Conservation (phyloP, 2,888 invertebrate genomes). For the Tenthredo amoena region DNA sequence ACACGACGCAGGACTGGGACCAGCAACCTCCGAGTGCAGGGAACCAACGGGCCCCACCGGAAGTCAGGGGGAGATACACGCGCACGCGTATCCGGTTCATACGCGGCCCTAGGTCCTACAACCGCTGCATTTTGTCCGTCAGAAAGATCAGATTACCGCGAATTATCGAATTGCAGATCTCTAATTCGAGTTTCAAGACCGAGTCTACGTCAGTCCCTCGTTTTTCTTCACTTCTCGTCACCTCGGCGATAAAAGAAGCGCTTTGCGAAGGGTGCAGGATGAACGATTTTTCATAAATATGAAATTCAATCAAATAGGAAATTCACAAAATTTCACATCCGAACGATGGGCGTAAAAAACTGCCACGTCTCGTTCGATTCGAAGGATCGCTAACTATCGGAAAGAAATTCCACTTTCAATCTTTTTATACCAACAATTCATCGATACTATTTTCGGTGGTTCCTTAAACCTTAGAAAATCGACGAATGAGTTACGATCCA, state of each 20-base stretch:
- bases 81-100: slow-evolving; percentile 72
- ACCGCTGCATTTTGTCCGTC: neutral
- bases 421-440: no score
- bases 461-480: no score
- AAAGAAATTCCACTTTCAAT: no score
- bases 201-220: neutral
- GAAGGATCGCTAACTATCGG: no score
- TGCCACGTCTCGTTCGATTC: no score
- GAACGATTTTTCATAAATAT: neutral
- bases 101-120: neutral
- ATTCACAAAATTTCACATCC: no score
- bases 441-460: no score
- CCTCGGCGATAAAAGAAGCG: neutral
- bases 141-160: neutral
- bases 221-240: neutral
- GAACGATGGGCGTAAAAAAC: no score
- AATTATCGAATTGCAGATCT: slow-evolving; percentile 4
- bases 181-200: neutral
- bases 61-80: slow-evolving; percentile 66
- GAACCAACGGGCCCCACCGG: slow-evolving; percentile 70
- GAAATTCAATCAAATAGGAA: no score
- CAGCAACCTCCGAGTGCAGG: slow-evolving; percentile 55
- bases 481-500: no score
- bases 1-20: slow-evolving; percentile 58
- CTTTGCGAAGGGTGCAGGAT: no score